Base-by-base conservation (phyloP, 2,113 vertebrate species). In the Istiophorus platypterus region DNA sequence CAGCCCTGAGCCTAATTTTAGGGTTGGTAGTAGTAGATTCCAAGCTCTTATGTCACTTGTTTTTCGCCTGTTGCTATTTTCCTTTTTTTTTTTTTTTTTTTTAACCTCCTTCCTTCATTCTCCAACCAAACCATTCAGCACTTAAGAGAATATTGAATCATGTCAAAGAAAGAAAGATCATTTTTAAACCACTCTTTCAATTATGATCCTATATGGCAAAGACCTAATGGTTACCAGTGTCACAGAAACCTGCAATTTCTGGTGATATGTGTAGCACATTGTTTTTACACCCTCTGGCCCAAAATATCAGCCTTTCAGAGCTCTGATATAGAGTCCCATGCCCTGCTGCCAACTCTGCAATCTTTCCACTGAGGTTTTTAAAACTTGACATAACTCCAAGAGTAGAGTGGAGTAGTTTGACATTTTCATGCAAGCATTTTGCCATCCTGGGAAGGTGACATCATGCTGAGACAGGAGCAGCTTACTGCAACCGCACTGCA, bases 21-120 rank as follows among this genome's bases (percentile, higher is more conserved):
- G 93, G 89, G 86, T 90, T 86, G 89, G 74, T 92, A 82, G 93
- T 93, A 92, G 93, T 89, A 93, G 91, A 94, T 92, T 91, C 92
- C 91, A 92, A 80, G 24, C 72, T 82, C 86, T 92, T 91, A 91
- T 90, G 89, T 93, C 91, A 94, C 88, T 92, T 92, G 91, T 93
- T 93, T 93, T 92, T 85, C 42, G 74, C 84, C 69, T 82, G 74
- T 88, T 87, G 88, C 88, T 87, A 78, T 90, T 93, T 86, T 79
- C 42, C 72, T 10, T 29, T 20, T 58, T 45, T 29, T 34, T 31
- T 29, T 5, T 56, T 49, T 63, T 62, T 72, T 41, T 69, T 54
- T 56, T 5, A 17, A 54, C 20, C 54, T 57, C 69, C 22, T 20
- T 76, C 29, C 39, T 14, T 42, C 31, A 57, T 62, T 58, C 66